Evolutionary conservation across 2,797 vertebrate genomes (phyloP), one percentile per base, ranked within the genome.

Genomic region (Limosa lapponica): DNA sequence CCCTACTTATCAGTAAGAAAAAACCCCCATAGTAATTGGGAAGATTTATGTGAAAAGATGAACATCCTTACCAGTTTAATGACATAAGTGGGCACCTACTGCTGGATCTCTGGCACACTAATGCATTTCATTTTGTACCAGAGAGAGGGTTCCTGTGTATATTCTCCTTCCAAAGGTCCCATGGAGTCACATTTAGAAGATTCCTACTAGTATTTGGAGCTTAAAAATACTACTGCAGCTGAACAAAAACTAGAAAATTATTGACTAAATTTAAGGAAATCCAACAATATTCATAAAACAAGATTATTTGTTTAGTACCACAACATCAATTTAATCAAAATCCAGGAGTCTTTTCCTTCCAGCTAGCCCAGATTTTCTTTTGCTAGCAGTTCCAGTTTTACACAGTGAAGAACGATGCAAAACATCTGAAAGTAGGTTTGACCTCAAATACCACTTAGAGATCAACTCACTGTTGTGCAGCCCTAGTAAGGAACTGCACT

Each of bases 1-100:
- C 34, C 23, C 20, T 71, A 74, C 16, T 71, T 67, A 78, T 13
- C 20, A 89, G 27, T 41, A 70, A 41, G 37, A 43, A 89, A 86
- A 73, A 54, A 17, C 2, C 0, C 0, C 11, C 23, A 41, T 32
- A 77, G 39, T 16, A 90, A 36, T 0, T 51, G 4, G 0, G 6
- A 94, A 65, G 7, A 64, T 74, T 62, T 32, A 51, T 25, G 30
- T 78, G 39, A 71, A 59, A 92, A 17, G 43, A 85, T 70, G 51
- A 88, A 36, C 41, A 92, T 5, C 30, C 6, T 52, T 75, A 64
- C 11, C 37, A 85, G 74, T 49, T 59, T 28, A 49, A 58, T 43
- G 34, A 61, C 30, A 2, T 34, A 77, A 54, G 6, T 22, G n/a
- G 48, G 30, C 27, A 88, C 7, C 30, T 82, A 30, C 39, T 73